A percentile compares a stretch with the other conserved stretches of the same genome.
Conservation (phyloP, 2,113 vertebrate species). For the Cynopterus brachyotis region DNA sequence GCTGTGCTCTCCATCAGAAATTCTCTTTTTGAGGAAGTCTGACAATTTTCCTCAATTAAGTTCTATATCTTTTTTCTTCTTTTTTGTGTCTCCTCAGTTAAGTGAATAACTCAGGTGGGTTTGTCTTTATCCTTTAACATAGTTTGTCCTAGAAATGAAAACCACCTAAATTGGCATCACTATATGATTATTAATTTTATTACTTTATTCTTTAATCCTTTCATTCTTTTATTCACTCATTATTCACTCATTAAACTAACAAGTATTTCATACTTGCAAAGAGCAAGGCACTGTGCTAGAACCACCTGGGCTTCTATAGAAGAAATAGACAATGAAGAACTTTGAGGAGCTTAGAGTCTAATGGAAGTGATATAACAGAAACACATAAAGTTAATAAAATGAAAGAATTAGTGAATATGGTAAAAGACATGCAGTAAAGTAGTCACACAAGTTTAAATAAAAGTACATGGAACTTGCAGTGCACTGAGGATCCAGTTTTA, state of each 20-base stretch:
- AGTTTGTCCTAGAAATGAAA: background rate
- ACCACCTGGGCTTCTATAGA: background rate
- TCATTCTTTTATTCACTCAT: background rate
- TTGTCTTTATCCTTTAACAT: conserved; percentile 7
- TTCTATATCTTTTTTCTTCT: background rate
- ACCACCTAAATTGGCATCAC: background rate
- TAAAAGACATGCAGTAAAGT: background rate
- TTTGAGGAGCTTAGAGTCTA: background rate
- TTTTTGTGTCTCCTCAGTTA: background rate
- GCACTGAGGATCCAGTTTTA: background rate
- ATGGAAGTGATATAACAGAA: background rate
- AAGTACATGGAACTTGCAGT: background rate
- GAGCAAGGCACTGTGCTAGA: background rate
- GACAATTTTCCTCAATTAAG: background rate
- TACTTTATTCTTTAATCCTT: background rate
- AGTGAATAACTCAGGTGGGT: background rate
- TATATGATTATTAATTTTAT: background rate
- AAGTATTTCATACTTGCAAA: background rate
- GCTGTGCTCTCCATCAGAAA: conserved; percentile 8
- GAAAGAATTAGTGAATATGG: background rate
- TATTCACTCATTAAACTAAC: background rate
- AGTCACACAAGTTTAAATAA: background rate
- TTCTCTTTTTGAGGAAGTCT: conserved; percentile 21
- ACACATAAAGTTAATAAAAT: background rate
- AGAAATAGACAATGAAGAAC: background rate